phyloP scores from a whole-genome alignment of 2,797 vertebrate genomes.

The Gastrophryne carolinensis region DNA sequence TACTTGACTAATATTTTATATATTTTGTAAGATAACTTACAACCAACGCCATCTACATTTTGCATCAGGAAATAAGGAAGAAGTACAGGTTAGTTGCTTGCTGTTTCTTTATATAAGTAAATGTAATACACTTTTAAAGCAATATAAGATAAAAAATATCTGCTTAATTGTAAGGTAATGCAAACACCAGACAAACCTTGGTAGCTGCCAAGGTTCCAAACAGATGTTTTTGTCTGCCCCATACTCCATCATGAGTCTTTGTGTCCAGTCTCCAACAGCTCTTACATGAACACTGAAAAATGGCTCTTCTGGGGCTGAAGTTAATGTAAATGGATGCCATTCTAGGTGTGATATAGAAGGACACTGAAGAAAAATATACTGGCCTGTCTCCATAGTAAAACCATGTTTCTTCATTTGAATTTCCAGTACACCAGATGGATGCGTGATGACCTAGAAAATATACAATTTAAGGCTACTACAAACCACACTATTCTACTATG shows the following conservation, averaged over 20 bases:
- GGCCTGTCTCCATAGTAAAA: constrained; percentile 73
- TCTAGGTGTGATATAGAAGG: constrained; percentile 68
- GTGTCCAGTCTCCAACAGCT: constrained; percentile 71
- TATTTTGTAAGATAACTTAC: no score
- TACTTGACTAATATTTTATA: no score
- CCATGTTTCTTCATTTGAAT: constrained; percentile 71
- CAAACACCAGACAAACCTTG: constrained; percentile 72
- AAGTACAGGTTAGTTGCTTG: no score
- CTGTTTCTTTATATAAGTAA: no score
- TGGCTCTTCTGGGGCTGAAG: constrained; percentile 73
- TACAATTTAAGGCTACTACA: not conserved
- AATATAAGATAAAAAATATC: no score
- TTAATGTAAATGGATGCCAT: constrained; percentile 79
- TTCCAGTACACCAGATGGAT: constrained; percentile 72
- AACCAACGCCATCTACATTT: no score
- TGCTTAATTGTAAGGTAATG: no score
- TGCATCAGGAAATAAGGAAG: no score
- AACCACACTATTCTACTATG: not conserved
- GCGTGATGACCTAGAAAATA: constrained; percentile 66
- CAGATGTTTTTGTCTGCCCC: constrained; percentile 56
- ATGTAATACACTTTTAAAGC: no score
- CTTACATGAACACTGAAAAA: constrained; percentile 74
- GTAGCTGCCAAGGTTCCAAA: constrained; percentile 61
- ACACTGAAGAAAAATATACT: constrained; percentile 73
- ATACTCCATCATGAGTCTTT: constrained; percentile 64